Percentiles rank a stretch among this genome's conserved stretches.
Evolutionary conservation across 2,113 vertebrate species (phyloP).

Genomic region (Misgurnus mizolepis): DNA sequence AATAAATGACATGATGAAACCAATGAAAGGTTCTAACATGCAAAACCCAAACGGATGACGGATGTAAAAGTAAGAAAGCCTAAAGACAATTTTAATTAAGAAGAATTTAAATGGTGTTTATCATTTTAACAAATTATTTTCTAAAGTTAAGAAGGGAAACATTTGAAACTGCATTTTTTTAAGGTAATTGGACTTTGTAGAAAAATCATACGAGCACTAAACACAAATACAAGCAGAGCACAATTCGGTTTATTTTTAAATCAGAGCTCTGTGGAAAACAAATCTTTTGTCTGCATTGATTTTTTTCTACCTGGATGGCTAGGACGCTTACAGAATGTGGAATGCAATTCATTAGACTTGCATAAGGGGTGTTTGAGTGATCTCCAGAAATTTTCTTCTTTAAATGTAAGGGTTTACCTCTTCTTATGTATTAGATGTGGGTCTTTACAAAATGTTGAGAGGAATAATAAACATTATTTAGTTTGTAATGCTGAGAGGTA

Average conservation of each 20-base stretch:
- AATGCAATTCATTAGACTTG: not conserved
- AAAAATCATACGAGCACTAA: not conserved
- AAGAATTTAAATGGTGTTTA: no score
- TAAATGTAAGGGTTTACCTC: no score
- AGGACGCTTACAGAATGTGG: not conserved
- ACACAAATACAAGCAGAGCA: not conserved
- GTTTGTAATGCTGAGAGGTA: no score
- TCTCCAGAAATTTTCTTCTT: not conserved
- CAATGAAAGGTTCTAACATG: not conserved
- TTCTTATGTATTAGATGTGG: no score
- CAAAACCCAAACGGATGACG: not conserved
- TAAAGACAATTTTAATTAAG: not conserved
- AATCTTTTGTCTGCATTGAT: not conserved
- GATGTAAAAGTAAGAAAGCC: not conserved
- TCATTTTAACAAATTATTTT: no score
- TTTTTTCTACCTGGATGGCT: not conserved
- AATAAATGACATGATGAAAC: conserved; percentile 14
- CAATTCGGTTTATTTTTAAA: not conserved
- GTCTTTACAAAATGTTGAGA: no score
- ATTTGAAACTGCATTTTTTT: not conserved
- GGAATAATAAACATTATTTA: no score
- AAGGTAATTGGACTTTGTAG: not conserved
- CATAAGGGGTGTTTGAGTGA: not conserved
- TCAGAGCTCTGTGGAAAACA: not conserved
- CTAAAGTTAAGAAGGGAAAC: not conserved